Evolutionary conservation across 2,797 vertebrate species (phyloP).

Genomic region (Mormyrus hasselquistii): DNA sequence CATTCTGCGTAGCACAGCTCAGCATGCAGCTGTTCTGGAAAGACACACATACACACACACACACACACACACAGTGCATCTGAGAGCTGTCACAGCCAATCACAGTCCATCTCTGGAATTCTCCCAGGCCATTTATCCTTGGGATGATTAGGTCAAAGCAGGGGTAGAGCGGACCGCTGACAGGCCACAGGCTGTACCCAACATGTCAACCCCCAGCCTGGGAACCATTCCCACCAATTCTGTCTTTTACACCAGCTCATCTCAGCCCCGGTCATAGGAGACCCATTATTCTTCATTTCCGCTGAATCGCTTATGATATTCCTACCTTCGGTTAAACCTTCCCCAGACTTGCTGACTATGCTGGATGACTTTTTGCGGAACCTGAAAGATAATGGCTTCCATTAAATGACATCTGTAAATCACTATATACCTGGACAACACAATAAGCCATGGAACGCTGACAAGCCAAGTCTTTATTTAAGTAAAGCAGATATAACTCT

Average conservation of each 20-base stretch:
- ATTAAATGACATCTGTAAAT: neutral
- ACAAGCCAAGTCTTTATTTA: neutral
- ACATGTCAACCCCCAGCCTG: neutral
- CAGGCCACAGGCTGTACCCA: neutral
- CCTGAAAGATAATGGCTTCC: conserved; percentile 42
- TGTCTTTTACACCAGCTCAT: neutral
- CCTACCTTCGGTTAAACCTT: conserved; percentile 62
- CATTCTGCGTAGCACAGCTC: conserved; percentile 50
- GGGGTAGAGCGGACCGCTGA: neutral
- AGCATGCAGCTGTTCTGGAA: conserved; percentile 45
- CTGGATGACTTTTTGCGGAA: conserved; percentile 60
- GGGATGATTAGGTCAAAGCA: neutral
- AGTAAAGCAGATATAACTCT: neutral
- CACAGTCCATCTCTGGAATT: neutral
- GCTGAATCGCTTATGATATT: neutral
- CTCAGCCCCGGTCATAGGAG: neutral
- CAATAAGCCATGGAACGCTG: neutral
- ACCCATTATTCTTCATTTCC: neutral
- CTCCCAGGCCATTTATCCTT: neutral
- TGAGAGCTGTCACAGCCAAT: neutral
- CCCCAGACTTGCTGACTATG: conserved; percentile 49
- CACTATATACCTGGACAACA: neutral
- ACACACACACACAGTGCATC: conserved; percentile 5
- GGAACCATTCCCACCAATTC: neutral
- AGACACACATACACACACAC: conserved; percentile 7